Base-by-base conservation (phyloP, 2,888 invertebrate species). In the Xylophagus ater region DNA sequence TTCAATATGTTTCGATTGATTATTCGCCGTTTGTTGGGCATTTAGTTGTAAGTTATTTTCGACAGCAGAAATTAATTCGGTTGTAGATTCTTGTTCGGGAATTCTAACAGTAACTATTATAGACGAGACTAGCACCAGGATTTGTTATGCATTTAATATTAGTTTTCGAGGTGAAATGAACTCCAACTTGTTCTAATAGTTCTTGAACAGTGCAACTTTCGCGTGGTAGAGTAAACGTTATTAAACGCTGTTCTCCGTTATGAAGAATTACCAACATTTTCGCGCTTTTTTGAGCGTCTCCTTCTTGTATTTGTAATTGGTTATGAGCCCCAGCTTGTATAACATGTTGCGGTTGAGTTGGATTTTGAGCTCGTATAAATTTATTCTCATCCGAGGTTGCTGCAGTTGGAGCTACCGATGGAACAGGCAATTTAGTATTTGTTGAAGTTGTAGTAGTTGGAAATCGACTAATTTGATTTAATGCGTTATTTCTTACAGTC, bases 151-250 rank as follows among this genome's bases (percentile, higher is more conserved):
- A 78, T 53, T 80, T 79, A 51, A 85, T 81, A 46, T 74, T 73
- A 8, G 82, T 82, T 40, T 76, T 76, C 38, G 72, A 70, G 34
- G 76, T 72, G 54, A 81, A 78, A 33, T 76, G 73, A 51, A 85
- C 81, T 44, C 56, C 59, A 50, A 80, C 81, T 71, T 85, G 84
- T 58, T 84, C 84, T 42, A 85, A 65, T 47, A 85, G 75, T 66
- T 85, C 84, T 59, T 82, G 80, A 37, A 85, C 78, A 0, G 84
- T 84, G 60, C 85, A 85, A 46, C 81, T 80, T 58, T 85, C 84
- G 53, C 81, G 78, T 6, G 85, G 85, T 50, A 84, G 68, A 39
- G 84, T 84, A 57, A 85, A 85, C 8, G 84, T 84, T 38, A 85
- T 85, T 43, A 85, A 68, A 55, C 85, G 73, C 60, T 85, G 85